phyloP scores from a whole-genome alignment of 1,140 invertebrate species.

The Metaphire vulgaris region DNA sequence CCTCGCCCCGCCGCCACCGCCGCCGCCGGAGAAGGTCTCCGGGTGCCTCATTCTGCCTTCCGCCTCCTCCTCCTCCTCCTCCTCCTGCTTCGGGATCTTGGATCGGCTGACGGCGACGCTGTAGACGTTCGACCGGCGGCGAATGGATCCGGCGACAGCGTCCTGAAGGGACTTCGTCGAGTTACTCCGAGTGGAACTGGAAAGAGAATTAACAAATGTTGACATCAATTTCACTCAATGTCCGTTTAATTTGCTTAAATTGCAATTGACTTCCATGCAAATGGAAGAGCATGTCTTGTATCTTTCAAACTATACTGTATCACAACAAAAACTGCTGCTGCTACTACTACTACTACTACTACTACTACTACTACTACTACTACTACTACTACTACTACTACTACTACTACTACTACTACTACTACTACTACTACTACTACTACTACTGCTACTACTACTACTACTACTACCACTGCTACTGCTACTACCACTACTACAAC shows the following conservation, averaged over 20 bases:
- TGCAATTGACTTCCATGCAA: too few relatives aligned
- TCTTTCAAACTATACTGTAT: background rate
- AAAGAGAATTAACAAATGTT: too few relatives aligned
- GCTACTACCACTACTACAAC: background rate
- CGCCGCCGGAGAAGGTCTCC: too few relatives aligned
- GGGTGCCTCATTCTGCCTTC: too few relatives aligned
- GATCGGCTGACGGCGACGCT: too few relatives aligned
- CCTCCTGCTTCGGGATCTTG: too few relatives aligned
- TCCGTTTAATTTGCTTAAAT: too few relatives aligned
- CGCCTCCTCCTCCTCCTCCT: too few relatives aligned
- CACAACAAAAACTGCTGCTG: background rate
- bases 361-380: constrained; percentile 2
- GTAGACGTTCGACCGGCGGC: too few relatives aligned
- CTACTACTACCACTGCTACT: background rate
- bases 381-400: constrained; percentile 3
- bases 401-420: constrained; percentile 1
- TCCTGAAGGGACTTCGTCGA: background rate
- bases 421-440: constrained; percentile 2
- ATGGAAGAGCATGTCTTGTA: background rate
- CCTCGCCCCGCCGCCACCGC: too few relatives aligned
- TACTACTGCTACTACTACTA: constrained; percentile 1
- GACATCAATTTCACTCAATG: too few relatives aligned
- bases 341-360: background rate
- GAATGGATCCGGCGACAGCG: too few relatives aligned
- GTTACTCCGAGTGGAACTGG: background rate